Percentiles rank a stretch among this genome's conserved stretches.
phyloP scores from a whole-genome alignment of 2,888 invertebrate species.

The Limnephilus auricula region DNA sequence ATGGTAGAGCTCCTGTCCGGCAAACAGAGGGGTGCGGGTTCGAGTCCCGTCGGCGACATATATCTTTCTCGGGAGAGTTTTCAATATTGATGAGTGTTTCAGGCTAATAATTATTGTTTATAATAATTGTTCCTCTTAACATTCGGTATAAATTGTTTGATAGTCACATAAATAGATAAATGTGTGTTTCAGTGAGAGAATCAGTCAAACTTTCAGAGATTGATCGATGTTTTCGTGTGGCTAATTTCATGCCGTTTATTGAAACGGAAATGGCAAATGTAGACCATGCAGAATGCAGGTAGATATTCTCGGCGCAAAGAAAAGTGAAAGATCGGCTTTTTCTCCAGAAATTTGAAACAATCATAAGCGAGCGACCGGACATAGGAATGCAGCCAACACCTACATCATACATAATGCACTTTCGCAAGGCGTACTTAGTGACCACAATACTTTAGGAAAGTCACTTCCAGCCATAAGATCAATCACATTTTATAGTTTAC shows the following conservation, averaged over 20 bases:
- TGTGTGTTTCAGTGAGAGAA: not conserved
- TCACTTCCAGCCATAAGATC: not conserved
- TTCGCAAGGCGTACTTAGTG: conserved; percentile 37
- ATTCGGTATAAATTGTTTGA: no score
- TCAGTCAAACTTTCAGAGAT: not conserved
- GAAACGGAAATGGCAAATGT: not conserved
- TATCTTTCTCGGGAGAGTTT: no score
- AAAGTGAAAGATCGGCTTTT: conserved; percentile 35
- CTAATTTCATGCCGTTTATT: not conserved
- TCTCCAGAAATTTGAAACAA: conserved; percentile 15
- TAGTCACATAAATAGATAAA: not conserved
- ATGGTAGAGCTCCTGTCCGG: no score
- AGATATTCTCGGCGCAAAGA: not conserved
- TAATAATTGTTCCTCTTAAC: no score
- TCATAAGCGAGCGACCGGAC: conserved; percentile 2
- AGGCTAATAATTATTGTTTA: no score
- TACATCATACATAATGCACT: not conserved
- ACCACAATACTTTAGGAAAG: conserved; percentile 18
- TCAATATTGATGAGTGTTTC: no score
- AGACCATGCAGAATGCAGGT: not conserved
- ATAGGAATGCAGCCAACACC: conserved; percentile 9
- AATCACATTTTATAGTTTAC: not conserved
- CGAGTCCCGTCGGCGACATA: no score
- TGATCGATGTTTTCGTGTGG: not conserved
- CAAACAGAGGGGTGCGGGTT: no score